A percentile compares a stretch with the other conserved stretches of the same genome.
Conservation (phyloP, 2,113 vertebrate genomes). For the Coptodon bakossiorum region DNA sequence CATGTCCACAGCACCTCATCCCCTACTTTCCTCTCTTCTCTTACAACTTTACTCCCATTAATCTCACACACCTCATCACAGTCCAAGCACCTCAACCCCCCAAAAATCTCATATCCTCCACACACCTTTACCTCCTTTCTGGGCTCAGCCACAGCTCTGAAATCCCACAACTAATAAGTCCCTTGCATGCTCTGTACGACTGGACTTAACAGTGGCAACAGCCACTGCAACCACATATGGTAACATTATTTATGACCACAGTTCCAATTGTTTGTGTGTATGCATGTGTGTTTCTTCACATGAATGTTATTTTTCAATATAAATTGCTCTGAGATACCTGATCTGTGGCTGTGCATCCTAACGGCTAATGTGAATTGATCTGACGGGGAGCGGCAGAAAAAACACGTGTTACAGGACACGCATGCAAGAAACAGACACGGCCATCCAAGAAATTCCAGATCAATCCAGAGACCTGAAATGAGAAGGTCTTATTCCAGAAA, state of each 20-base stretch:
- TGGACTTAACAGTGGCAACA: neutral
- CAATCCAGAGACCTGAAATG: neutral
- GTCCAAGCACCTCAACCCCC: slow-evolving; percentile 41
- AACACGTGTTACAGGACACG: neutral
- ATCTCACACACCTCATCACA: slow-evolving; percentile 65
- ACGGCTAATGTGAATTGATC: neutral
- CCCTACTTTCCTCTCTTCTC: slow-evolving; percentile 2
- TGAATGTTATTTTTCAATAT: neutral
- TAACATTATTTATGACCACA: neutral
- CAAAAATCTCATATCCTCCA: slow-evolving; percentile 57
- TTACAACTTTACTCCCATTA: slow-evolving; percentile 34
- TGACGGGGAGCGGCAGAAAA: neutral
- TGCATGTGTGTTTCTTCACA: neutral
- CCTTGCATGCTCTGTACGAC: neutral
- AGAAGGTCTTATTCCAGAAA: neutral
- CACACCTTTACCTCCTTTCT: slow-evolving; percentile 59
- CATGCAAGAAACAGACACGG: neutral
- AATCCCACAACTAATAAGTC: slow-evolving; percentile 42
- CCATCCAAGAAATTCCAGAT: neutral
- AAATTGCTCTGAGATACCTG: neutral
- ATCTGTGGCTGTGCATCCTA: neutral
- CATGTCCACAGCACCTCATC: slow-evolving; percentile 43
- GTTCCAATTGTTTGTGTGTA: neutral
- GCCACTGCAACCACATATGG: neutral
- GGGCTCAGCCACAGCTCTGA: neutral